Base-by-base conservation (phyloP, 2,888 invertebrate species). In the Branchellion lobata region DNA sequence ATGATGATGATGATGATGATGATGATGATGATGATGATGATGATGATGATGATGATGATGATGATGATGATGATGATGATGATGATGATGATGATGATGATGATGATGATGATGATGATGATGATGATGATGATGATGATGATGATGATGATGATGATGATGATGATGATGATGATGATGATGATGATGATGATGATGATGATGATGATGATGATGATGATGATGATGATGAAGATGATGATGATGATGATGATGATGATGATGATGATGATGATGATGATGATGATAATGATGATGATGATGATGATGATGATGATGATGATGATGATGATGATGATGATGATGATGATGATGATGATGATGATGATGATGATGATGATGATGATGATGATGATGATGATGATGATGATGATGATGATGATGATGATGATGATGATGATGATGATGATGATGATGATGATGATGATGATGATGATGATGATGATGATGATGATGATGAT, bases 111-210 rank as follows among this genome's bases (percentile, higher is more conserved):
- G 68, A 80, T 80, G 68, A 80, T 80, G 68, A 80, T 79, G 78
- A 80, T 80, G 78, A 80, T 80, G 80, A 80, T 80, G 80, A 80
- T 80, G 80, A 80, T 80, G 80, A 80, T 80, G 80, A 80, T 80
- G 80, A 80, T 80, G 77, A 80, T 80, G 77, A 80, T 80, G 77
- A 80, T 80, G 79, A 81, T 80, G 79, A 80, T 79, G 78, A 80
- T 79, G 72, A 80, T 73, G 73, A 80, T 80, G 57, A 80, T 79
- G 78, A 80, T 73, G 72, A 80, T 73, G 78, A 80, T 79, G 61
- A 78, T 78, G 78, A 78, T 78, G 78, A 78, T 78, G 78, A 78
- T 78, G 78, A 78, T 78, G 78, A 78, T 78, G 78, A 78, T 78
- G 78, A 78, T 78, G 78, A 78, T 78, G 78, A 78, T 78, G 78